These are phyloP conservation scores for Cantharis nigra DNA, from an alignment of 2,888 invertebrate species.

Conservation along the genomic window DNA sequence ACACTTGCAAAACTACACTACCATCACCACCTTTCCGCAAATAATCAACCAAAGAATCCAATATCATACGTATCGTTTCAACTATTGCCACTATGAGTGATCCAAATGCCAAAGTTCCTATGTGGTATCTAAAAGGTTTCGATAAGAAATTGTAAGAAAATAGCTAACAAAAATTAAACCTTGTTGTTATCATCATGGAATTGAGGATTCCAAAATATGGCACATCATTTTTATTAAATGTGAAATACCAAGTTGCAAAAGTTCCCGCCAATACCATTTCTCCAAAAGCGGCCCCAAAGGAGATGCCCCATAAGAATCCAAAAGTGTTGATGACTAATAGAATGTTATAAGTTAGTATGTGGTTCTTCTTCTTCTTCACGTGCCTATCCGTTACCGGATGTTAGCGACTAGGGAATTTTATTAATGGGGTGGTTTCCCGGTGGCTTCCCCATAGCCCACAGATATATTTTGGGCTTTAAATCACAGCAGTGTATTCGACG, in stretches of 20 bases:
- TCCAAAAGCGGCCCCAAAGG: slow-evolving; percentile 85
- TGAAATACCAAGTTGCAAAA: slow-evolving; percentile 95
- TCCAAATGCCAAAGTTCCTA: slow-evolving; percentile 92
- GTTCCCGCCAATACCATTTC: slow-evolving; percentile 91
- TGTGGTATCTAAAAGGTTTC: slow-evolving; percentile 68
- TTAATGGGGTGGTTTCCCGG: too few species aligned
- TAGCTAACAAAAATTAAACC: slow-evolving; percentile 56
- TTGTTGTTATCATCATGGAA: slow-evolving; percentile 72
- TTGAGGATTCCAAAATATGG: slow-evolving; percentile 82
- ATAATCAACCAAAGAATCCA: slow-evolving; percentile 86
- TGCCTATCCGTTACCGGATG: too few species aligned
- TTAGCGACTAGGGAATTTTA: too few species aligned
- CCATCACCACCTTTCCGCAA: slow-evolving; percentile 80
- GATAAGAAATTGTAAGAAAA: background rate
- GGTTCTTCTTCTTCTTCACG: too few species aligned
- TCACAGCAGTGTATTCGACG: too few species aligned
- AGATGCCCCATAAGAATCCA: slow-evolving; percentile 87
- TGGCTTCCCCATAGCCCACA: too few species aligned
- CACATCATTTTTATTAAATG: slow-evolving; percentile 77
- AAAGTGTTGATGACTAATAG: slow-evolving; percentile 70
- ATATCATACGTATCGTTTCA: slow-evolving; percentile 77
- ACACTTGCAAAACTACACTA: slow-evolving; percentile 69
- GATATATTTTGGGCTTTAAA: too few species aligned
- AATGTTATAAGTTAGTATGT: background rate
- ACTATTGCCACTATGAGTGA: slow-evolving; percentile 90